Evolutionary conservation across 2,113 vertebrate species (phyloP), one percentile per base, ranked within the genome.

Genomic region (Amphiprion ocellaris): DNA sequence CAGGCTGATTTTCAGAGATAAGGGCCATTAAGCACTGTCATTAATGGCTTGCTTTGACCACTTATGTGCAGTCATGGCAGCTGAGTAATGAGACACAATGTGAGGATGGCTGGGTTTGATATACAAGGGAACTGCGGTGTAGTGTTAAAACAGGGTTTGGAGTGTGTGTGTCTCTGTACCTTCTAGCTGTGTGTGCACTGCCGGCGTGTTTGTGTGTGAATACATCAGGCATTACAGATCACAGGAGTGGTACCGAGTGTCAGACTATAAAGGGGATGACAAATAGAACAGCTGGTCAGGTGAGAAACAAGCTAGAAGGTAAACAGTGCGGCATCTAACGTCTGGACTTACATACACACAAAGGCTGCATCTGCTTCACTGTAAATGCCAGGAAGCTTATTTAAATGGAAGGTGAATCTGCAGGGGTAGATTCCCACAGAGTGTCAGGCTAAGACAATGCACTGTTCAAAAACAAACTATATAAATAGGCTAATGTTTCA

Each of bases 371-470:
- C 54, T 26, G 21, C 55, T 60, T 79, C 52, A 19, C 39, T 53
- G 46, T 1, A 52, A 68, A 78, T 68, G 30, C 46, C 49, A 75
- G 67, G 49, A 75, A 64, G 52, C 54, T 47, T 50, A 47, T 74
- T 81, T 85, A 64, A 84, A 76, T 69, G 30, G 59, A 81, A 77
- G 66, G 54, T 73, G 60, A 76, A 60, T 76, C 75, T 66, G 63
- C 63, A 74, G 75, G 59, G 68, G 70, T n/a, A 74, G 44, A 59
- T 44, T 73, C 76, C 71, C 60, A 46, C 75, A 47, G 71, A 56
- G 82, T 46, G 7, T n/a, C 15, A 63, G 52, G 68, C 55, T 68
- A 49, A 72, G 66, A 37, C 33, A 37, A 37, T 9, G 7, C 33
- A 37, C 8, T 37, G 33, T 37, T 9, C 8, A 37, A 37, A 37